Evolutionary conservation across 35 echinoderm and acorn worm genomes (phyloP).

Genomic region (Heliocidaris tuberculata): DNA sequence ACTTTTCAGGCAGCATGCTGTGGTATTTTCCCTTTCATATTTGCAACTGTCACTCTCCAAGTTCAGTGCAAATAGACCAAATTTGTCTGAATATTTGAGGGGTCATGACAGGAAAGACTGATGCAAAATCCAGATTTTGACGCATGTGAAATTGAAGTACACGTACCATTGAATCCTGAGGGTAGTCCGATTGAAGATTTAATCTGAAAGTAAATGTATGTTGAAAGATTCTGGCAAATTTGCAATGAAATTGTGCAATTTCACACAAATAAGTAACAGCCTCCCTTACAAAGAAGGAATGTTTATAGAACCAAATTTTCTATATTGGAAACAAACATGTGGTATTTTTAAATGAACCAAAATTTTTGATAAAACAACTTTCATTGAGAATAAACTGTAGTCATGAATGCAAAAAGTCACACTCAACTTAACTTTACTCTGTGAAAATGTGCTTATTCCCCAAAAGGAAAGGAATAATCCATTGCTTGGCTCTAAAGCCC

Average conservation of each 20-base stretch:
- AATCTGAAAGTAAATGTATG: conserved; percentile 2
- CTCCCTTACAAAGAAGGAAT: not conserved
- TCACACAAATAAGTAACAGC: not conserved
- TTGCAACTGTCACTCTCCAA: conserved; percentile 8
- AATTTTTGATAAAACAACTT: too few species aligned
- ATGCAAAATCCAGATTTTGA: not conserved
- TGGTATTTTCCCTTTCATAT: not conserved
- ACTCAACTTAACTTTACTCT: too few species aligned
- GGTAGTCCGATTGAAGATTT: not conserved
- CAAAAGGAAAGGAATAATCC: too few species aligned
- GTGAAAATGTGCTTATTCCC: too few species aligned
- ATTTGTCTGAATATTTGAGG: not conserved
- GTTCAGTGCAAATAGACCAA: conserved; percentile 3
- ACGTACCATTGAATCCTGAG: not conserved
- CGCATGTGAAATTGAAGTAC: not conserved
- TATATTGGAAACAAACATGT: not conserved
- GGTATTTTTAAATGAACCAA: too few species aligned
- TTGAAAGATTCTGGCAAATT: not conserved
- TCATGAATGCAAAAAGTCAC: too few species aligned
- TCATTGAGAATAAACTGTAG: too few species aligned
- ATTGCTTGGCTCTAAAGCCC: too few species aligned
- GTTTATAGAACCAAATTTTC: not conserved
- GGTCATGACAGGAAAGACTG: not conserved
- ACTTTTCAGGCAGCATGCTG: not conserved
- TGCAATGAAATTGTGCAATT: not conserved